These are phyloP conservation scores for Ophioninae sp. DNA, from an alignment of 2,888 invertebrate species.

Conservation along the genomic window DNA sequence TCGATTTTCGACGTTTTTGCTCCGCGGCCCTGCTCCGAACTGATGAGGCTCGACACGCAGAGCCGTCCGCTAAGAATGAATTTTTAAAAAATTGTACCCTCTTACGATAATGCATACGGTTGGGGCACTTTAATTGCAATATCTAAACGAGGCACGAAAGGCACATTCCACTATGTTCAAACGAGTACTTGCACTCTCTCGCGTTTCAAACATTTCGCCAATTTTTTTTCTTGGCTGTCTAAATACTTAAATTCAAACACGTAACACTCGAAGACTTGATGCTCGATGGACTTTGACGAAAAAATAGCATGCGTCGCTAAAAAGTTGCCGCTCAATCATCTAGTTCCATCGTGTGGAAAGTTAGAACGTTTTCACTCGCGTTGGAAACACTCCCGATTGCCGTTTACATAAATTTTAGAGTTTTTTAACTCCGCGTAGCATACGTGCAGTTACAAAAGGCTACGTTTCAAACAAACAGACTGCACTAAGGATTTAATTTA, in stretches of 20 bases:
- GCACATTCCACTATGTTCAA: background rate
- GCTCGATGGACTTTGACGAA: background rate
- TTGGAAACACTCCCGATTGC: background rate
- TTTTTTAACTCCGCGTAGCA: no score
- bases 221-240: background rate
- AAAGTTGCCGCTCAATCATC: background rate
- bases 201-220: background rate
- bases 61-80: background rate
- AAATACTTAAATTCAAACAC: constrained; percentile 2
- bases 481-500: no score
- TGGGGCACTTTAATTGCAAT: constrained; percentile 2
- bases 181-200: background rate
- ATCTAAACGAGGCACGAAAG: background rate
- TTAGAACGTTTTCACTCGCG: background rate
- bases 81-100: background rate
- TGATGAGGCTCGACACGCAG: constrained; percentile 17
- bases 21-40: background rate
- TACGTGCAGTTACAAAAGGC: background rate
- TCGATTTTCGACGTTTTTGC: constrained; percentile 23
- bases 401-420: background rate
- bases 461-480: background rate
- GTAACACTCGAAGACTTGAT: background rate
- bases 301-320: background rate
- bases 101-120: background rate
- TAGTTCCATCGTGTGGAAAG: background rate